Evolutionary conservation across 2,113 vertebrate genomes (phyloP).

Genomic region (Empidonax alnorum): DNA sequence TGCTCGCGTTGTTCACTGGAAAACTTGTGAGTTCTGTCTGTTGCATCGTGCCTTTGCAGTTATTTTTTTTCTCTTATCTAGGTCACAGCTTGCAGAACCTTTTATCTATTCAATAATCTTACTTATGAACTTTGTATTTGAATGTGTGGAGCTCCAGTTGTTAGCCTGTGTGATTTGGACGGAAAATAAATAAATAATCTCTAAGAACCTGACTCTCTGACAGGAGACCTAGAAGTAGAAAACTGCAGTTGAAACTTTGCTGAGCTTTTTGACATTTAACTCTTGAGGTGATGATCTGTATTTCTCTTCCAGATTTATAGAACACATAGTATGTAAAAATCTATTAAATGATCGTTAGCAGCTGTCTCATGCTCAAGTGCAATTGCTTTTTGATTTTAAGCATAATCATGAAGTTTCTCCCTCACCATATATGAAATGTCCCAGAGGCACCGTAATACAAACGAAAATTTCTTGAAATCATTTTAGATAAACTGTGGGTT

Average conservation of each 20-base stretch:
- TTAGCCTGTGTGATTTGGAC: background rate
- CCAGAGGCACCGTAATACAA: background rate
- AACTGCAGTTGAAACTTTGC: background rate
- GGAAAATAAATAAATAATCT: background rate
- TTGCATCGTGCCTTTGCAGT: background rate
- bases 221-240: background rate
- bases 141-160: background rate
- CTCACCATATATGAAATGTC: background rate
- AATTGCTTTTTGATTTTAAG: conserved; percentile 1
- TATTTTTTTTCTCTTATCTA: background rate
- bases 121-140: background rate
- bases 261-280: background rate
- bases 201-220: background rate
- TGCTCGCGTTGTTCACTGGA: background rate
- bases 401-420: background rate
- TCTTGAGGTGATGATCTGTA: background rate
- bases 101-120: background rate
- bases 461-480: background rate
- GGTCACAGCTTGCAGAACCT: background rate
- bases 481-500: background rate
- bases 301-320: background rate
- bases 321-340: background rate
- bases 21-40: background rate
- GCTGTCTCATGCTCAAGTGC: background rate
- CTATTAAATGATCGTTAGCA: background rate